Base-by-base conservation (phyloP, 2,113 vertebrate genomes). In the Oreochromis spilurus region DNA sequence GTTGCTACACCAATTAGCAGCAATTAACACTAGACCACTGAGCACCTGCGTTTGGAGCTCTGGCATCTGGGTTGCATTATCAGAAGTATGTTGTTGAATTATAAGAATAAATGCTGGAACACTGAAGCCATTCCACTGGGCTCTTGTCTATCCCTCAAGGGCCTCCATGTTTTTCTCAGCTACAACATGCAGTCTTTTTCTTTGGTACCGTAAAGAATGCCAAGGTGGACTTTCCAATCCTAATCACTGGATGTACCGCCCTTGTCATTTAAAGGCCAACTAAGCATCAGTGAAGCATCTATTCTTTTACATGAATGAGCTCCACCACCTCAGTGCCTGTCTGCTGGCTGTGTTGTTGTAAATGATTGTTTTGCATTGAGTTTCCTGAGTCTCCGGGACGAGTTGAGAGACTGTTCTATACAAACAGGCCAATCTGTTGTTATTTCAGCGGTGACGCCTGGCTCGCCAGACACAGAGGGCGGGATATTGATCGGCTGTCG, bases 1-100 rank as follows among this genome's bases (percentile, higher is more conserved):
- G 94, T 95, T 88, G 94, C 93, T 94, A 92, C 95, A 95, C 93
- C 95, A 97, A 96, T 97, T 97, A 97, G 92, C 95, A 96, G 95
- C 95, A 96, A 96, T 97, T 97, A 96, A 95, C 96, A 96, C 95
- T 67, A 91, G 92, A 91, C 89, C 90, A 86, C 88, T 88, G 89
- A 95, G 93, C 95, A 96, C 94, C 95, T 96, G 95, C 84, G 92
- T 90, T 91, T 93, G 89, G 87, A 92, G 93, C 89, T 85, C 87
- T 88, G 88, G 93, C 93, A 95, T 93, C 90, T 95, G 94, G 94
- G 91, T 40, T 83, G 92, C 88, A 90, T 95, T 91, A 94, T 92
- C 89, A 90, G 26, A 90, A 92, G 91, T 88, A 91, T 92, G 94
- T 86, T 90, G 84, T 87, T 90, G 93, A 87, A 90, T 93, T 89